Evolutionary conservation across 2,113 vertebrate species (phyloP).

Genomic region (Ursus arctos): DNA sequence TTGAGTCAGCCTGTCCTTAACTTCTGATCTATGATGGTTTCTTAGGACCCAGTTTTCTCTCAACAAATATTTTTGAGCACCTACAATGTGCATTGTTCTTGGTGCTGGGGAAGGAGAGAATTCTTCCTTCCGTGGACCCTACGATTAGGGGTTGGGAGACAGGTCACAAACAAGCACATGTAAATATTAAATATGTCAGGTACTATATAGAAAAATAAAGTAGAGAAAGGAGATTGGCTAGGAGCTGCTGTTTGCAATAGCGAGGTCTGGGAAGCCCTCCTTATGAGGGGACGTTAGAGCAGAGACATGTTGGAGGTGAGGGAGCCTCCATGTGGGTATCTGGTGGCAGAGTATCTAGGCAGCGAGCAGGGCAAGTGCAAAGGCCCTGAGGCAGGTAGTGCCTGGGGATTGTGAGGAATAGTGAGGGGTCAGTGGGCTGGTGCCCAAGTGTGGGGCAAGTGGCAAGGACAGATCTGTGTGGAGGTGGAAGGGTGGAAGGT

Average conservation of each 20-base stretch:
- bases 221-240: neutral
- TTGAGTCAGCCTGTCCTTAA: neutral
- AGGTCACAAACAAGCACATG: neutral
- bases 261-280: neutral
- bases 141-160: neutral
- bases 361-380: neutral
- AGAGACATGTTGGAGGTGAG: neutral
- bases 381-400: slow-evolving; percentile 15
- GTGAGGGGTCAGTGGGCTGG: neutral
- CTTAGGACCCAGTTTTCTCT: neutral
- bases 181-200: neutral
- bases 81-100: neutral
- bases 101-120: neutral
- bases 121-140: neutral
- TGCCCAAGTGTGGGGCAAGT: neutral
- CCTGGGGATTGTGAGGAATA: neutral
- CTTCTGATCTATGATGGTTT: neutral
- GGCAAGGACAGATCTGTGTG: neutral
- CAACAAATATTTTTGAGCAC: neutral
- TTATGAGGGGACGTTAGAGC: neutral
- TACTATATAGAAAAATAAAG: neutral
- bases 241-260: neutral
- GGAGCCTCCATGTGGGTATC: neutral
- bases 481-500: neutral
- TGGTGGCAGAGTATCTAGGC: neutral